Evolutionary conservation across 2,113 vertebrate species (phyloP).

Genomic region (Gavialis gangeticus): DNA sequence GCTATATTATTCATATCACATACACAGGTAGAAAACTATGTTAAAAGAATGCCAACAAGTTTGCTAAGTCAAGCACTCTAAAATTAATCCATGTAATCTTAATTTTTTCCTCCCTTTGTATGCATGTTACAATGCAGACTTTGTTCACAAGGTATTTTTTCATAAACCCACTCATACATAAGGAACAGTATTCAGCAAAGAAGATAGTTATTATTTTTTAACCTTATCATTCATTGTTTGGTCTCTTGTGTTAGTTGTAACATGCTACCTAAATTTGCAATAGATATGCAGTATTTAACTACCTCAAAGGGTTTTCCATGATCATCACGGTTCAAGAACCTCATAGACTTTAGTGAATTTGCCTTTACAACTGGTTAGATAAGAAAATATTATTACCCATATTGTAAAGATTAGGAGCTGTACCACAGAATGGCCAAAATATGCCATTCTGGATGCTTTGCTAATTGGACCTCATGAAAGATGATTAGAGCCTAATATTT

Average conservation of each 20-base stretch:
- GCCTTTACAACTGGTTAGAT: conserved; percentile 7
- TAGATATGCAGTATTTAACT: background rate
- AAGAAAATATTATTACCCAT: background rate
- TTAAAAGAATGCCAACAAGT: background rate
- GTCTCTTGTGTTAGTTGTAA: background rate
- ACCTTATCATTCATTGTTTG: background rate
- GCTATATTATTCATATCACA: background rate
- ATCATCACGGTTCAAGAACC: background rate
- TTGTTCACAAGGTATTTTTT: background rate
- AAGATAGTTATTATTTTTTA: background rate
- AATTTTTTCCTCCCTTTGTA: background rate
- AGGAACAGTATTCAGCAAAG: background rate
- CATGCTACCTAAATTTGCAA: background rate
- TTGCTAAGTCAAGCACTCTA: background rate
- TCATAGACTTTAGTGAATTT: background rate
- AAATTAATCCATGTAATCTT: accelerated
- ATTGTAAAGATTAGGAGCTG: background rate
- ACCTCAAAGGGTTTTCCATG: background rate
- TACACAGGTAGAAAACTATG: background rate
- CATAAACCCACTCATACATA: background rate
- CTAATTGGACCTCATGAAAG: background rate
- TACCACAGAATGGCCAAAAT: background rate
- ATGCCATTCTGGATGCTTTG: background rate
- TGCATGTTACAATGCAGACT: accelerated
- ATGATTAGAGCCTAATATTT: background rate